These are phyloP conservation scores for Diceros bicornis DNA, from an alignment of 2,797 vertebrate genomes.

Conservation along the genomic window DNA sequence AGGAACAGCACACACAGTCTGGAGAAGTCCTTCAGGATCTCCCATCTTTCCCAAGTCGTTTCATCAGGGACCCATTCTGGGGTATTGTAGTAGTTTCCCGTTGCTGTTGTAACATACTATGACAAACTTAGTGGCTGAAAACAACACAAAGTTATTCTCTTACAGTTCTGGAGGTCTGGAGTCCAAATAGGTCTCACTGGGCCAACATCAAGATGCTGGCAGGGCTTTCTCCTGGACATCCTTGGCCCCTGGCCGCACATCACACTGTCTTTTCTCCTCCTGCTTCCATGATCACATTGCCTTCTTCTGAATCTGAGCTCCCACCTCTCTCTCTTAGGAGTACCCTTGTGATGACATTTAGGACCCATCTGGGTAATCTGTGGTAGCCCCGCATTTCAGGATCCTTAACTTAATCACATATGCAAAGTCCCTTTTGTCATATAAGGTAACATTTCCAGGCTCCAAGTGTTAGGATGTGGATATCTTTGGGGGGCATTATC, in stretches of 20 bases:
- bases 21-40: not conserved
- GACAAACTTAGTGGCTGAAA: not conserved
- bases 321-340: too few relatives aligned
- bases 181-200: not conserved
- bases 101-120: not conserved
- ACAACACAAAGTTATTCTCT: too few relatives aligned
- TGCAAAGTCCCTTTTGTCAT: not conserved
- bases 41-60: not conserved
- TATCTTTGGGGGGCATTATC: too few relatives aligned
- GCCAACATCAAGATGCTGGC: not conserved
- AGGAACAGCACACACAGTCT: fast-evolving
- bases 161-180: not conserved
- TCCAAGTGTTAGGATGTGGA: fast-evolving
- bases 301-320: not conserved
- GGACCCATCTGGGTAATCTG: too few relatives aligned
- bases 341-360: not conserved
- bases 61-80: fast-evolving
- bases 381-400: not conserved
- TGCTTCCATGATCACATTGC: fast-evolving
- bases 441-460: too few relatives aligned
- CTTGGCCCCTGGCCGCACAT: not conserved
- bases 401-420: not conserved
- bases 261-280: fast-evolving
- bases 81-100: fast-evolving
- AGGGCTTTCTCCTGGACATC: not conserved